Percentiles rank a stretch among this genome's conserved stretches.
Evolutionary conservation across 2,797 vertebrate species (phyloP).

Genomic region (Odontamblyopus lacepedii): DNA sequence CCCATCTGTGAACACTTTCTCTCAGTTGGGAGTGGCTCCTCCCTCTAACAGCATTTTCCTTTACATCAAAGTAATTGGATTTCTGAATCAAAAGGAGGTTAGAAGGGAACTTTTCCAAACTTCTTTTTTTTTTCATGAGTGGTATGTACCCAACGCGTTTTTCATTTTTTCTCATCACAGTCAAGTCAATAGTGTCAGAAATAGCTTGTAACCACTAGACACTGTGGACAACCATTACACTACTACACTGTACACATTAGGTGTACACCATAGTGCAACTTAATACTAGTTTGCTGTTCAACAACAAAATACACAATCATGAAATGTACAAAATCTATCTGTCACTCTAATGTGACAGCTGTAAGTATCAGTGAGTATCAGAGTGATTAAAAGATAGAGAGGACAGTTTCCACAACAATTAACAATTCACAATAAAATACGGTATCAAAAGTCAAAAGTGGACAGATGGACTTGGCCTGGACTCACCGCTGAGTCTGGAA

Average conservation of each 20-base stretch:
- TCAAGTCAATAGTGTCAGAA: neutral
- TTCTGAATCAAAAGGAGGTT: neutral
- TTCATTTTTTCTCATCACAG: neutral
- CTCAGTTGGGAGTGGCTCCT: neutral
- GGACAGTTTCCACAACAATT: neutral
- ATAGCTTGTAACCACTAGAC: no score
- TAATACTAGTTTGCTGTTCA: no score
- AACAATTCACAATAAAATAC: neutral
- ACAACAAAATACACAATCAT: neutral
- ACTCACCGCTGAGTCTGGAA: conserved; percentile 88
- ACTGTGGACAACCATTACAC: no score
- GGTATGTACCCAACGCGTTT: neutral
- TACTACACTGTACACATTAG: no score
- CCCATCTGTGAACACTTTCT: conserved; percentile 36
- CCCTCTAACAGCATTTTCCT: neutral
- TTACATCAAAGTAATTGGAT: conserved; percentile 5
- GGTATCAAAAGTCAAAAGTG: no score
- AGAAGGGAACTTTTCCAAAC: neutral
- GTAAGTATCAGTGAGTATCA: neutral
- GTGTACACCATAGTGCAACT: no score
- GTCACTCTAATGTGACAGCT: neutral
- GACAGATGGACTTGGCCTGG: neutral
- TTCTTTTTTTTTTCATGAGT: neutral
- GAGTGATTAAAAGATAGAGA: neutral
- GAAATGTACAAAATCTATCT: neutral